Base-by-base conservation (phyloP, 2,113 vertebrate genomes). In the Puffinus mauretanicus region DNA sequence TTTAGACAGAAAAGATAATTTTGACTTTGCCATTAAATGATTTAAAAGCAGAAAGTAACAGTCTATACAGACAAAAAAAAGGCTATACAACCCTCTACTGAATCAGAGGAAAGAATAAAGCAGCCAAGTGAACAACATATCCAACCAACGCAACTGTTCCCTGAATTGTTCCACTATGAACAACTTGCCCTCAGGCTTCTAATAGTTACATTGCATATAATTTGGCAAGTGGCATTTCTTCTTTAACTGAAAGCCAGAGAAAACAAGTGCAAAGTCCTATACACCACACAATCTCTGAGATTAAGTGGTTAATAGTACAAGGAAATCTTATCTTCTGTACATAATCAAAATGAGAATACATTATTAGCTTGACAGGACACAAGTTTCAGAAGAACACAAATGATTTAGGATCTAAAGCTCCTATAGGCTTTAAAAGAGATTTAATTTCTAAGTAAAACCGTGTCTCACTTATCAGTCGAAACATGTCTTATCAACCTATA, bases 131-230 rank as follows among this genome's bases (percentile, higher is more conserved):
- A 81, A n/a, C 4, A 71, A 34, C 29, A 49, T 81, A 85, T 71
- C 4, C 1, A 6, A 16, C 4, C 11, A 49, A 16, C 10, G 2
- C 29, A 57, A 2, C 16, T 40, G 10, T 17, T 79, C 36, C 8
- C 11, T 29, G 11, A 10, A 27, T 52, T 90, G 10, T 42, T 80
- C 18, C 44, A 40, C 13, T 44, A 8, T 30, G n/a, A 86, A 12
- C 7, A 80, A 10, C 25, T 58, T 51, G 27, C 11, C 16, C 9
- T 83, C 16, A 14, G 11, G 7, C 3, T 86, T 86, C 29, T 36
- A 46, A 19, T n/a, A 67, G 60, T 78, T 69, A 8, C 9, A 46
- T 16, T 49, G 24, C 12, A 4, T 25, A 9, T 32, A 55, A 42
- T 55, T 75, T 62, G 21, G 14, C 12, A 72, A 34, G 36, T 12